Evolutionary conservation across 2,888 invertebrate genomes (phyloP).

Genomic region (Petrolisthes manimaculis): DNA sequence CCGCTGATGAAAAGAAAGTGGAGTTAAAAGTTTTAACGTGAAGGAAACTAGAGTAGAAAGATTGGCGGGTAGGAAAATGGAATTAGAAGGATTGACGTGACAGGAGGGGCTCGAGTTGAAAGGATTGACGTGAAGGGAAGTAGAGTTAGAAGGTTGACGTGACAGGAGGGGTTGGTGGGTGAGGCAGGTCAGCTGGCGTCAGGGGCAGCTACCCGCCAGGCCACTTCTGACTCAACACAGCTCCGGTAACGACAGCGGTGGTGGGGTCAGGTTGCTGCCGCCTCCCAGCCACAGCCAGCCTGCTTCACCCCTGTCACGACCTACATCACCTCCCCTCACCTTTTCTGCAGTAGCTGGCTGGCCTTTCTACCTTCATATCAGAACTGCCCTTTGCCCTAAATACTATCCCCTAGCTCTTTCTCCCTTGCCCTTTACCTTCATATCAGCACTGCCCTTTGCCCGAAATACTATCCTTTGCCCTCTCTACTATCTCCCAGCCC

Average conservation of each 20-base stretch:
- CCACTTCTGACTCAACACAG: constrained; percentile 48
- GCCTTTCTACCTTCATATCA: background rate
- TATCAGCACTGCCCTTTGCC: background rate
- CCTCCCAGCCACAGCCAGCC: constrained; percentile 9
- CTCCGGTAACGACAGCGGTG: constrained; percentile 41
- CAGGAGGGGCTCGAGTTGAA: background rate
- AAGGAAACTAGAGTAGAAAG: background rate
- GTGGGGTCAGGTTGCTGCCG: constrained; percentile 33
- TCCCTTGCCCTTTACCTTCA: background rate
- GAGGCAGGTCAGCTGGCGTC: background rate
- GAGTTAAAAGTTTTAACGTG: background rate
- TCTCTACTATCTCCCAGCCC: background rate
- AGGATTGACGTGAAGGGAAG: background rate
- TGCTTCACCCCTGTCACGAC: constrained; percentile 21
- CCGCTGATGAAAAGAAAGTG: background rate
- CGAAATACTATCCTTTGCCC: background rate
- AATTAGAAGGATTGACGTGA: background rate
- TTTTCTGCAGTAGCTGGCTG: background rate
- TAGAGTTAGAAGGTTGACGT: background rate
- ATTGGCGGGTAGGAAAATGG: background rate
- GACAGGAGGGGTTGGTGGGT: background rate
- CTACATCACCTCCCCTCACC: background rate
- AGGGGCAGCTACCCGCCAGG: constrained; percentile 22
- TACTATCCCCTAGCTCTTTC: background rate
- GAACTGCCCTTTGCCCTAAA: constrained; percentile 6